These are phyloP conservation scores for Crossaster papposus DNA, from an alignment of 53 echinoderm and acorn worm species.

Conservation along the genomic window DNA sequence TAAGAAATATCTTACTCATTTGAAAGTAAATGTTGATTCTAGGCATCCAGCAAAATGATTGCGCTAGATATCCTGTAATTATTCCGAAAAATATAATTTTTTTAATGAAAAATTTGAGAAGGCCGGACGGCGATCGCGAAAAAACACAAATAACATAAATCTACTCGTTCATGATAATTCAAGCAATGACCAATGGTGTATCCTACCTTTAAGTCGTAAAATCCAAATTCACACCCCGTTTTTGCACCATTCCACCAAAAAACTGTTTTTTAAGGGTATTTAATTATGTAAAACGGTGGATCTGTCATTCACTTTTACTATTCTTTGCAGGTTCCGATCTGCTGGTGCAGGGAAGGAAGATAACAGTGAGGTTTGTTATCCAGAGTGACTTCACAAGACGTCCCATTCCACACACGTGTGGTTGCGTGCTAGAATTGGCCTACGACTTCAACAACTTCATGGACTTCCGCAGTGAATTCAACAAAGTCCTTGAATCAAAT, in stretches of 20 bases:
- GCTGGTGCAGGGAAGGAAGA: constrained; percentile 39
- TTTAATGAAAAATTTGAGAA: too few species aligned
- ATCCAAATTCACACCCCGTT: neutral
- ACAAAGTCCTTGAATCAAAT: constrained; percentile 58
- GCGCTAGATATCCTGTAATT: too few species aligned
- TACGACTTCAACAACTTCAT: constrained; percentile 52
- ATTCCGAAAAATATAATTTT: too few species aligned
- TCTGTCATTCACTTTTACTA: neutral
- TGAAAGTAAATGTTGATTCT: too few species aligned
- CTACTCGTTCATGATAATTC: too few species aligned
- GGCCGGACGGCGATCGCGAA: too few species aligned
- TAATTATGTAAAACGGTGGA: neutral
- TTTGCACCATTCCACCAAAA: too few species aligned
- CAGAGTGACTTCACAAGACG: constrained; percentile 52
- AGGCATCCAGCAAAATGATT: too few species aligned
- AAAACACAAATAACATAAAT: too few species aligned
- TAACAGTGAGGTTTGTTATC: constrained; percentile 45
- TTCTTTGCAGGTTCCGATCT: constrained; percentile 60
- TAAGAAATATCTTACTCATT: too few species aligned
- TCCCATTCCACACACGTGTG: constrained; percentile 70
- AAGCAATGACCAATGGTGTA: too few species aligned
- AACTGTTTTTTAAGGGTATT: neutral
- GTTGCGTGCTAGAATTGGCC: constrained; percentile 60
- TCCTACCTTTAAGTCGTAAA: too few species aligned
- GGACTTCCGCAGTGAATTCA: constrained; percentile 68